Base-by-base conservation (phyloP, 2,113 vertebrate species). In the Pterocles burchelli region DNA sequence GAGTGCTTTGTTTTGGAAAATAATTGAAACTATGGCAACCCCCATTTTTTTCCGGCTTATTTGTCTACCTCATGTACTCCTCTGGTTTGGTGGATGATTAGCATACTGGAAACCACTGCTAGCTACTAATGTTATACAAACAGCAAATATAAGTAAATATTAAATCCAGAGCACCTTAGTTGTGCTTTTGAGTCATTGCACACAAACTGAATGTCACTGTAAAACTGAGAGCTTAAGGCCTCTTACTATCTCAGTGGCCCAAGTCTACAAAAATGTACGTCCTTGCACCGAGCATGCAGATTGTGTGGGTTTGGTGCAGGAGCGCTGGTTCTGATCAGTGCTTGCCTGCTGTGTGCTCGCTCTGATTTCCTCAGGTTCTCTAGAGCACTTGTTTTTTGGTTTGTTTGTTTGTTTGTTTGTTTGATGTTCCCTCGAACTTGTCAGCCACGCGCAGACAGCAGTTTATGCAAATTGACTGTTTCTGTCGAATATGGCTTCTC, bases 11-110 rank as follows among this genome's bases (percentile, higher is more conserved):
- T 96, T 97, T 96, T 89, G 82, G 95, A 85, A 94, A 94, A 90
- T 90, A 96, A 90, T 95, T 90, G 93, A 86, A 94, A 94, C 93
- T 94, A 88, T 92, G 84, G 93, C 89, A 96, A 85, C 85, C 67
- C 16, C 73, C 11, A 0, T 46, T 20, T 93, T 93, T 78, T 33
- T 41, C 31, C 57, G 82, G 77, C 20, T 81, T 97, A 26, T 84
- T 93, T 86, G 34, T 88, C 86, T 95, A n/a, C 29, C 65, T 85
- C 17, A 1, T 75, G 48, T 87, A 55, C 85, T 94, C 20, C 26
- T 86, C 29, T 11, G 4, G 38, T 90, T 84, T 86, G 76, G 76
- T 82, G 34, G 58, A 26, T 94, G 71, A 80, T 94, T 67, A 83
- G 57, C 52, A 54, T 71, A 63, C 36, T 70, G 67, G 75, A 88